Percentiles rank a stretch among this genome's conserved stretches.
Evolutionary conservation across 2,888 invertebrate genomes (phyloP).

Genomic region (Trichacis sp.): DNA sequence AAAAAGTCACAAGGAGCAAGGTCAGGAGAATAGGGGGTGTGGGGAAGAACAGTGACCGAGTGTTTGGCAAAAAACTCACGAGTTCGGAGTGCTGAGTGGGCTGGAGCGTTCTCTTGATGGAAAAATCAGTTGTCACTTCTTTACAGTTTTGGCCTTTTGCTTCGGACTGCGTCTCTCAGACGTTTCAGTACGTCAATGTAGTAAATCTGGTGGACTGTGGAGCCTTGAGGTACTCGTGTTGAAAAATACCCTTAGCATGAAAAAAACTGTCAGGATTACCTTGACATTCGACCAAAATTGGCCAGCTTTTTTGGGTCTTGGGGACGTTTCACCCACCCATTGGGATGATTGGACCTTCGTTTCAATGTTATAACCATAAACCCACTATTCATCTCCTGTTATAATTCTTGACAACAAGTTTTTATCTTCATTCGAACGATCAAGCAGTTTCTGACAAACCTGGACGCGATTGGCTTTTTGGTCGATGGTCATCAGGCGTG

Average conservation of each 20-base stretch:
- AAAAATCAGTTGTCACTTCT: too few species aligned
- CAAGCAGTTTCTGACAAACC: constrained; percentile 22
- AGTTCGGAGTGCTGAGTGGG: neutral
- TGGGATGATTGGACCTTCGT: constrained; percentile 41
- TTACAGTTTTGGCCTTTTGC: neutral
- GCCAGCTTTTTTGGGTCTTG: constrained; percentile 34
- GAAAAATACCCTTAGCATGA: constrained; percentile 35
- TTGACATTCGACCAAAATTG: constrained; percentile 34
- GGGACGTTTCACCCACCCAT: constrained; percentile 25
- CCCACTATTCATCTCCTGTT: constrained; percentile 46
- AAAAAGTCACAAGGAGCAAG: neutral
- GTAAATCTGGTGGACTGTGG: neutral
- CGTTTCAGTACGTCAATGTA: neutral
- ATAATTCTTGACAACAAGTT: constrained; percentile 21
- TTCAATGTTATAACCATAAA: constrained; percentile 38
- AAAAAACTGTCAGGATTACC: constrained; percentile 28
- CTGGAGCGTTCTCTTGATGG: neutral
- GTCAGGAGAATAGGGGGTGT: neutral
- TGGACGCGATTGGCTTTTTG: constrained; percentile 30
- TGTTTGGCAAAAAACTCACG: constrained; percentile 1
- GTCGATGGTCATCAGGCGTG: constrained; percentile 32
- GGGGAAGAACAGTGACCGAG: neutral
- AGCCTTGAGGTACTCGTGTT: constrained; percentile 26
- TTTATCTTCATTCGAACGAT: constrained; percentile 23
- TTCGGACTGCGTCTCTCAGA: neutral